phyloP scores from a whole-genome alignment of 2,113 vertebrate species.

The Chionodraco myersi region DNA sequence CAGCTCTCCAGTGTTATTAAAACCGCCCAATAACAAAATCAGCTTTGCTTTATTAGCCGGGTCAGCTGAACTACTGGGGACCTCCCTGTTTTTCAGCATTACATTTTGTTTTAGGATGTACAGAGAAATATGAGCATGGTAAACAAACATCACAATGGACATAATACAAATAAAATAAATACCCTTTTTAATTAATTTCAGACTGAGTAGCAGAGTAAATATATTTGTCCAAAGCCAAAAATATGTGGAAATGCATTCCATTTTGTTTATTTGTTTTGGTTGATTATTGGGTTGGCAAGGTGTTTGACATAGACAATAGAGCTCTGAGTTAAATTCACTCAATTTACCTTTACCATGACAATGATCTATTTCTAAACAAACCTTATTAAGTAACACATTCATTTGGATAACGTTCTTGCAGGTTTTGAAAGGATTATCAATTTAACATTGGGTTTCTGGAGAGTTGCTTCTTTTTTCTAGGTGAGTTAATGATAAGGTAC shows the following conservation, averaged over 20 bases:
- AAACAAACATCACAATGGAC: background rate
- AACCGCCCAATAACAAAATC: conserved; percentile 73
- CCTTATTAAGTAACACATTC: background rate
- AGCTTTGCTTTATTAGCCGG: conserved; percentile 70
- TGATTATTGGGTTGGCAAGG: no score
- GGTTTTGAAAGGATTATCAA: background rate
- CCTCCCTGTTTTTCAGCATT: conserved; percentile 38
- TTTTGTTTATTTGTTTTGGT: no score
- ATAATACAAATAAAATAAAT: background rate
- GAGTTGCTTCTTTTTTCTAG: background rate
- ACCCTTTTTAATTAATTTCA: no score
- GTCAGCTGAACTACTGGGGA: conserved; percentile 60
- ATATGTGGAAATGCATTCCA: no score
- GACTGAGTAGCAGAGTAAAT: no score
- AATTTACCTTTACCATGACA: background rate
- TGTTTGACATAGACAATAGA: background rate
- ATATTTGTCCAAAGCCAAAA: no score
- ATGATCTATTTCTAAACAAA: background rate
- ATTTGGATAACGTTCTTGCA: background rate
- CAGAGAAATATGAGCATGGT: background rate
- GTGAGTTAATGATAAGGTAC: background rate
- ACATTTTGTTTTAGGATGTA: conserved; percentile 31
- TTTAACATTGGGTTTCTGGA: background rate
- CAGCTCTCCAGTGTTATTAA: conserved; percentile 75
- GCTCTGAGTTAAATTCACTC: background rate